Conservation (phyloP, 2,113 vertebrate species). For the Stegostoma tigrinum region DNA sequence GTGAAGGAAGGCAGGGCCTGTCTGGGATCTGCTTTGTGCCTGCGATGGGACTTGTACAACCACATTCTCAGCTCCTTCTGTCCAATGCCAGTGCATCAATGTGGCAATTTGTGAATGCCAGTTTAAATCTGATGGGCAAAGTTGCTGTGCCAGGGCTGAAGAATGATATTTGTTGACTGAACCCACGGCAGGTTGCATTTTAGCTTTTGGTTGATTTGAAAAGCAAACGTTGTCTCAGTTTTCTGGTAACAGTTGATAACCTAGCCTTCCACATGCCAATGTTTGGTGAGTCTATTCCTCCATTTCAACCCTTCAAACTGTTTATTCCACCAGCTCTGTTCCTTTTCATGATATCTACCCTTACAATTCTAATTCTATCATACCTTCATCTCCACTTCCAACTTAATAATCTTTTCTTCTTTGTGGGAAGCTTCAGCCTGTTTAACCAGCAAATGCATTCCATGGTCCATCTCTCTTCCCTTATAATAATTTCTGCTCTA, state of each 20-base stretch:
- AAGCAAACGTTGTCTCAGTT: background rate
- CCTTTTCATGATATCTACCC: background rate
- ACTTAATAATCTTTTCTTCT: background rate
- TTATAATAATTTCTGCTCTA: background rate
- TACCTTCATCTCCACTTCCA: background rate
- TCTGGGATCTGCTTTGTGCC: background rate
- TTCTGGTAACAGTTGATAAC: background rate
- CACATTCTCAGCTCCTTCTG: background rate
- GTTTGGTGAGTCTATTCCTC: background rate
- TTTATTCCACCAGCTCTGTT: background rate
- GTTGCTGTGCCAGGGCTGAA: background rate
- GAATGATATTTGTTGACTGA: background rate
- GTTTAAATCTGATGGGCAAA: too few species aligned
- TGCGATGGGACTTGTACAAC: background rate
- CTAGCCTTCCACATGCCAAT: background rate
- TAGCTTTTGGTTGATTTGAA: background rate
- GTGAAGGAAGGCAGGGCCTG: background rate
- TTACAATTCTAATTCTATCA: background rate
- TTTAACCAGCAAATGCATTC: background rate
- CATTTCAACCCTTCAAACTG: background rate
- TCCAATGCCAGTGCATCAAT: background rate
- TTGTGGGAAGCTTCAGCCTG: background rate
- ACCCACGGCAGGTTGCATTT: background rate
- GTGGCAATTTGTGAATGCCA: background rate
- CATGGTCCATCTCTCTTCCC: background rate